Percentiles rank a stretch among this genome's conserved stretches.
Evolutionary conservation across 2,113 vertebrate genomes (phyloP).

Genomic region (Brachyistius frenatus): DNA sequence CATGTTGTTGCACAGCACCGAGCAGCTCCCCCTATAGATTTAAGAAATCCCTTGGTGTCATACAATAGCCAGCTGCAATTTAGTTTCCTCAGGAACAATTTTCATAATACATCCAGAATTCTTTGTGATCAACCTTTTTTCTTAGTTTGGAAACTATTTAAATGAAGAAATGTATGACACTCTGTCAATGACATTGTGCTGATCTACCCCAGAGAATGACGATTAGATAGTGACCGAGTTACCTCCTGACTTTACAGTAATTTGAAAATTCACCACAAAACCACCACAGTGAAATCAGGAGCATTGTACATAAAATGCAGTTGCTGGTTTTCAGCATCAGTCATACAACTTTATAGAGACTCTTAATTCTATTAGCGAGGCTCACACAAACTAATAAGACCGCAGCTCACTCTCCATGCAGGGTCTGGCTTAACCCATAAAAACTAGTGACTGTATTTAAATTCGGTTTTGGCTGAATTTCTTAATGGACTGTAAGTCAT

Average conservation of each 20-base stretch:
- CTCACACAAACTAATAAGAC: conserved; percentile 26
- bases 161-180: neutral
- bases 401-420: conserved; percentile 23
- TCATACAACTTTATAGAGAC: conserved; percentile 38
- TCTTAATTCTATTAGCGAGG: conserved; percentile 38
- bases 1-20: conserved; percentile 13
- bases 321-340: conserved; percentile 35
- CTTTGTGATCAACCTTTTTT: neutral
- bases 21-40: neutral
- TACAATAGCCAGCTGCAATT: neutral
- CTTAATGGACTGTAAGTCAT: conserved; percentile 83
- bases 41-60: neutral
- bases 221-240: neutral
- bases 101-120: neutral
- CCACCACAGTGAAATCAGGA: conserved; percentile 26
- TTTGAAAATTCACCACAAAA: neutral
- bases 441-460: conserved; percentile 46
- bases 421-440: conserved; percentile 40
- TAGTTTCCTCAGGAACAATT: conserved; percentile 6
- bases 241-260: neutral
- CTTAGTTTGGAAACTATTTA: neutral
- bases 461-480: conserved; percentile 62
- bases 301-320: conserved; percentile 21
- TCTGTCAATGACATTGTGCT: neutral
- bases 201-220: neutral